Evolutionary conservation across 1,140 invertebrate species (phyloP), one percentile per base, ranked within the genome.

Genomic region (Drosophila auraria): DNA sequence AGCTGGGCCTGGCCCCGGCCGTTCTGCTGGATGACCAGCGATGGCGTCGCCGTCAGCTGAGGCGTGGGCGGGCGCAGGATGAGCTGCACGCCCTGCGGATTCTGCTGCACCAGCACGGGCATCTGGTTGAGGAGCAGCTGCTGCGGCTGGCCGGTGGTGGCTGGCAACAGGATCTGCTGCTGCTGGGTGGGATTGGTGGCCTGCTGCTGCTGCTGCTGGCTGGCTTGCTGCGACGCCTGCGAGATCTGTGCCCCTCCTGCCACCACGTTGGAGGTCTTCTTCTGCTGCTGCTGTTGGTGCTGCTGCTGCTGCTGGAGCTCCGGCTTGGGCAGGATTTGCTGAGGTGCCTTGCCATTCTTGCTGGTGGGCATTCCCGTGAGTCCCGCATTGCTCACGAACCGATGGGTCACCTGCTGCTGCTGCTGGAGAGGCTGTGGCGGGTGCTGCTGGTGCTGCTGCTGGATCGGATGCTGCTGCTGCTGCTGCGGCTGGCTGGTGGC

Each of bases 41-140:
- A 92, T 1, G 93, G 91, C 6, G 94, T 93, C 9, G 93, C 87
- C 15, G 93, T 91, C 62, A 94, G 68, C 70, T 94, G 93, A 12
- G 94, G 93, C 53, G 94, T 93, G 42, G 94, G 93, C 30, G 94
- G 94, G 17, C 94, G 83, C 51, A 94, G 75, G 38, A 94, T 94
- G 25, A 94, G 93, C 69, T 94, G 94, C 23, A 94, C 94, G 12
- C 94, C 94, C 30, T 94, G 93, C 25, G 94, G 92, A 82, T 93
- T 93, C 75, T 93, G 93, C 38, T 93, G 93, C 27, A 93, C 93
- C 71, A 93, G 69, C 47, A 93, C 81, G 9, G 93, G 92, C 92
- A 93, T 92, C 66, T 93, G 92, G 72, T 93, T 93, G 2, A 93
- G 79, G 8, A 93, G 59, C 79, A 93, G 58, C 20, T 92, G 91